phyloP scores from a whole-genome alignment of 2,797 vertebrate species.

The Acanthis flammea region DNA sequence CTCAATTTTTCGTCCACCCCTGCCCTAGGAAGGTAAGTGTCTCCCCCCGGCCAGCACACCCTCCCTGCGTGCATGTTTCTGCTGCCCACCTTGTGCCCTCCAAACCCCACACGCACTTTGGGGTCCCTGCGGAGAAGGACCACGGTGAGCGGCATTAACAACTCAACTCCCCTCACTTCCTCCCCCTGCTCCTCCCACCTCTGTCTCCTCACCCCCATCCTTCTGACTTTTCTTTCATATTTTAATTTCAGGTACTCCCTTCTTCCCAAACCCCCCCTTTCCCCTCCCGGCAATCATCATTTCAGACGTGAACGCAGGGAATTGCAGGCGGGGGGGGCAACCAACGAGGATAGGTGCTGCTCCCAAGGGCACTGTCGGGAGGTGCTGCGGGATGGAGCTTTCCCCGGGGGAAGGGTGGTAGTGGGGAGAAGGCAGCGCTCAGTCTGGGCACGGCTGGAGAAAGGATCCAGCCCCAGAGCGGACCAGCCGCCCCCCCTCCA shows the following conservation, averaged over 20 bases:
- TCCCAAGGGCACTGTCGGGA: constrained; percentile 2
- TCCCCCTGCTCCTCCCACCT: constrained; percentile 11
- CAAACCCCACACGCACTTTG: background rate
- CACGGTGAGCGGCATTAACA: background rate
- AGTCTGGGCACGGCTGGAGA: background rate
- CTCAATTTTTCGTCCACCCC: background rate
- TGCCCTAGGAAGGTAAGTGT: constrained; percentile 62
- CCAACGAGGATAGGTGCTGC: background rate
- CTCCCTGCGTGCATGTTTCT: background rate
- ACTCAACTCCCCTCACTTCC: background rate
- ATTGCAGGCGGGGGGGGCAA: background rate
- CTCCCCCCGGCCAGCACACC: background rate
- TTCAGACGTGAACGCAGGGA: background rate
- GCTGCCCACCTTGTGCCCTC: background rate
- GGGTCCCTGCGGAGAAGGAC: background rate
- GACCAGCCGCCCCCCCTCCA: background rate
- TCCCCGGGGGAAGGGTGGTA: background rate
- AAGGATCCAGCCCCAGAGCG: background rate
- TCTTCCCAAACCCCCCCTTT: background rate
- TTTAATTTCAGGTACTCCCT: constrained; percentile 35
- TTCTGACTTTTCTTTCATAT: background rate
- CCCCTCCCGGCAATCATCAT: background rate
- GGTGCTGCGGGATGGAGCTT: background rate
- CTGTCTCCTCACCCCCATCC: background rate
- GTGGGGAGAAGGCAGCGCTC: background rate